Percentiles rank a stretch among this genome's conserved stretches.
Conservation (phyloP, 2,113 vertebrate species). For the Morone chrysops region DNA sequence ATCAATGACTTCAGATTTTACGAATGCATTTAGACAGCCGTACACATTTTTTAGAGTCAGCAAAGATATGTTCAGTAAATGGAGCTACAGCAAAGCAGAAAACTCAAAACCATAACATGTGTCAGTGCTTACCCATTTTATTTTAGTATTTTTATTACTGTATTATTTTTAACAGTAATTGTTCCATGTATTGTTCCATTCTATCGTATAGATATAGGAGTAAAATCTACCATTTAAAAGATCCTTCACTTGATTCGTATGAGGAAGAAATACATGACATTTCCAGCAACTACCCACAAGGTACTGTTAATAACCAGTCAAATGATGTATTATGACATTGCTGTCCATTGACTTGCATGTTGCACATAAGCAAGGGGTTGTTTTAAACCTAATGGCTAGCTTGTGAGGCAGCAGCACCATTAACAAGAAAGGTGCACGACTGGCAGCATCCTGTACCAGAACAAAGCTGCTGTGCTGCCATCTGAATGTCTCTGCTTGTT, state of each 20-base stretch:
- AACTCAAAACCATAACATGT: no score
- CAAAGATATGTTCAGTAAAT: no score
- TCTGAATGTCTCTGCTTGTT: slow-evolving; percentile 33
- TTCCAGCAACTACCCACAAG: neutral
- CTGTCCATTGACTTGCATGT: neutral
- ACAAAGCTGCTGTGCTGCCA: slow-evolving; percentile 17
- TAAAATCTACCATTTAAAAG: no score
- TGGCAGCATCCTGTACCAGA: slow-evolving; percentile 24
- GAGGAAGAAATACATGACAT: slow-evolving; percentile 1
- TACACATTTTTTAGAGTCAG: neutral
- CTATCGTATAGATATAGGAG: neutral
- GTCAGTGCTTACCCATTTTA: neutral
- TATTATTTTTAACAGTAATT: neutral
- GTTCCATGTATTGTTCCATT: neutral
- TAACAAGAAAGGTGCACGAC: slow-evolving; percentile 8
- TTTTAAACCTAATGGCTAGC: slow-evolving; percentile 6
- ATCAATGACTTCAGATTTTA: slow-evolving; percentile 28
- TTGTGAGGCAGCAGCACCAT: slow-evolving; percentile 4
- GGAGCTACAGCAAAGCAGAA: no score
- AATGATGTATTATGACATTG: neutral
- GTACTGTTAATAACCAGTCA: neutral
- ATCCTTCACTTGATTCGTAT: neutral
- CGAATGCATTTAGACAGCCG: slow-evolving; percentile 15
- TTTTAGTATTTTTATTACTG: neutral
- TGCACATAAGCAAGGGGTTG: neutral